phyloP scores from a whole-genome alignment of 2,797 vertebrate genomes.

The Podarcis siculus region DNA sequence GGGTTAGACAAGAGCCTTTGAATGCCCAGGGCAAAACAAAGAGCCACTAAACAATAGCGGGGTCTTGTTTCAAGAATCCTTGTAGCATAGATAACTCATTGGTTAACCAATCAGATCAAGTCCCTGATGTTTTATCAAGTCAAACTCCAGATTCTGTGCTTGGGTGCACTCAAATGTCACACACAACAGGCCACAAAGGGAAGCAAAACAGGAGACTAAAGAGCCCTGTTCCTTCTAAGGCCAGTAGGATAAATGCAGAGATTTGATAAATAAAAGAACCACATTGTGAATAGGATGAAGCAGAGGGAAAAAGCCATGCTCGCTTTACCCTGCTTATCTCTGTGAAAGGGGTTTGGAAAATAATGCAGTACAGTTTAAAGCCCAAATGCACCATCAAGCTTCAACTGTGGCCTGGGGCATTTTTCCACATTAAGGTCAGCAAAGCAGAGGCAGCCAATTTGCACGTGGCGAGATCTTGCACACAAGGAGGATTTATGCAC shows the following conservation, averaged over 20 bases:
- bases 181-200: neutral
- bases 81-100: neutral
- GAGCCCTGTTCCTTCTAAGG: neutral
- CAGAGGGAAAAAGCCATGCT: neutral
- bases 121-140: neutral
- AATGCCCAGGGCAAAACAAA: neutral
- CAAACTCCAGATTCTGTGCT: neutral
- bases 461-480: neutral
- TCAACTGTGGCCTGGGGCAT: neutral
- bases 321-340: neutral
- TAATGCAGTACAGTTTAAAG: neutral
- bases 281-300: neutral
- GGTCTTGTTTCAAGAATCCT: neutral
- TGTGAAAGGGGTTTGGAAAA: constrained; percentile 2
- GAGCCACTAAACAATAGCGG: neutral
- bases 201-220: neutral
- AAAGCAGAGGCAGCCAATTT: neutral
- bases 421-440: neutral
- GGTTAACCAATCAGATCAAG: neutral
- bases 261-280: neutral
- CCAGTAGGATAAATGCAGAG: neutral
- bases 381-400: neutral
- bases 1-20: neutral
- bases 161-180: neutral
- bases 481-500: neutral